Conservation (phyloP, 2,113 vertebrate species). For the Myotis davidii region DNA sequence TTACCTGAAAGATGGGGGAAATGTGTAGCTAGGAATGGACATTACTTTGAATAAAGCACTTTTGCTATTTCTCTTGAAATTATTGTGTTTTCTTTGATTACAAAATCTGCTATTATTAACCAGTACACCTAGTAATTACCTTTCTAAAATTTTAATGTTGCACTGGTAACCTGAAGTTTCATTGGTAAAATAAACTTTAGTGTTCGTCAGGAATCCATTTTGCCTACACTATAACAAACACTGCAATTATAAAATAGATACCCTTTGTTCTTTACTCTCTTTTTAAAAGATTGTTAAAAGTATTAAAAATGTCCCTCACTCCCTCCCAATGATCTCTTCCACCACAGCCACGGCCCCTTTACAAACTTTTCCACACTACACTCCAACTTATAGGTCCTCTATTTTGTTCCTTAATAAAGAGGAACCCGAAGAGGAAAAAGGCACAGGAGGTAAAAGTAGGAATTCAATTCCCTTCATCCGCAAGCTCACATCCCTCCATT, state of each 20-base stretch:
- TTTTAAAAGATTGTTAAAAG: too few relatives aligned
- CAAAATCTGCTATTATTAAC: too few relatives aligned
- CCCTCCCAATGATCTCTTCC: too few relatives aligned
- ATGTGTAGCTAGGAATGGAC: too few relatives aligned
- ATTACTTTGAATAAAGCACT: too few relatives aligned
- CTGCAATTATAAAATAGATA: neutral
- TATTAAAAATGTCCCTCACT: too few relatives aligned
- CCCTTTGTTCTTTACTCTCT: neutral
- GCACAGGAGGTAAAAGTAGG: neutral
- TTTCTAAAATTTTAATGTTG: constrained; percentile 26
- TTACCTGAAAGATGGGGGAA: too few relatives aligned
- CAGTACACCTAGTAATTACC: neutral
- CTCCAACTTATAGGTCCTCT: neutral
- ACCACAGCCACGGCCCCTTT: neutral
- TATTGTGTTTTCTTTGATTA: too few relatives aligned
- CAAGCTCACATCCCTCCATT: neutral
- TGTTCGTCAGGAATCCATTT: neutral
- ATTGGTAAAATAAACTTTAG: constrained; percentile 29
- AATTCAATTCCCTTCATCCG: neutral
- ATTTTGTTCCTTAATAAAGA: neutral
- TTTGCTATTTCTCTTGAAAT: too few relatives aligned
- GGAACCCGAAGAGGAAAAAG: neutral
- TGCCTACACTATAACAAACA: neutral
- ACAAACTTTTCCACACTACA: neutral
- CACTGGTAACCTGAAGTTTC: neutral